A percentile compares a stretch with the other conserved stretches of the same genome.
These are phyloP conservation scores for Turnix velox DNA, from an alignment of 2,113 vertebrate genomes.

Conservation along the genomic window DNA sequence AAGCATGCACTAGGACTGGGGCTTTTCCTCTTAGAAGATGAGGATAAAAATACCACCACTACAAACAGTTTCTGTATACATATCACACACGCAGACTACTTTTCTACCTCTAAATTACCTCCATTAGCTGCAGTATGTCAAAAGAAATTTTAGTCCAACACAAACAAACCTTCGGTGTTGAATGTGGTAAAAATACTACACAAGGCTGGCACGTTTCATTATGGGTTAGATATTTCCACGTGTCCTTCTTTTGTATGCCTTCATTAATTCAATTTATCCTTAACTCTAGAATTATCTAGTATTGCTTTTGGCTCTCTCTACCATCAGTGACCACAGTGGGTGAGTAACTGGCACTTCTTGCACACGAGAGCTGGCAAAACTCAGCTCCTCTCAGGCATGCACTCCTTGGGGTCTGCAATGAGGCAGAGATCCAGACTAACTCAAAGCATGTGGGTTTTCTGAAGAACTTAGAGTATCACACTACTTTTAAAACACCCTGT, in stretches of 20 bases:
- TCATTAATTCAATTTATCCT: neutral
- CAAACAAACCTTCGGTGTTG: neutral
- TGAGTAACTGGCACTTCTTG: neutral
- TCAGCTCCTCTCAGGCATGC: neutral
- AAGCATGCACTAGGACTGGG: neutral
- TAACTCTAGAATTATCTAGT: neutral
- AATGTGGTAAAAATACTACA: neutral
- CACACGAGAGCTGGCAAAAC: neutral
- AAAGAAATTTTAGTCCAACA: neutral
- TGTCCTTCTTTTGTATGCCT: neutral
- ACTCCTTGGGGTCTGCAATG: neutral
- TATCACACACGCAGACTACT: neutral
- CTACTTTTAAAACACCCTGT: neutral
- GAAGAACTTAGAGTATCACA: neutral
- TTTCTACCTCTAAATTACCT: slow-evolving; percentile 3
- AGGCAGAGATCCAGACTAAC: neutral
- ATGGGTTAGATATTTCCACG: neutral
- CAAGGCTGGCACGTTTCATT: neutral
- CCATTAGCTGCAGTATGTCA: neutral
- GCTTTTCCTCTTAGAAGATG: neutral
- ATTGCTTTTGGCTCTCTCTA: neutral
- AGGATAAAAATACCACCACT: slow-evolving; percentile 31
- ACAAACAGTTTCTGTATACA: neutral
- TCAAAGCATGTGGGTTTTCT: neutral
- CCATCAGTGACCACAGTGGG: neutral